These are phyloP conservation scores for Dicentrarchus labrax DNA, from an alignment of 2,113 vertebrate species.

Conservation along the genomic window DNA sequence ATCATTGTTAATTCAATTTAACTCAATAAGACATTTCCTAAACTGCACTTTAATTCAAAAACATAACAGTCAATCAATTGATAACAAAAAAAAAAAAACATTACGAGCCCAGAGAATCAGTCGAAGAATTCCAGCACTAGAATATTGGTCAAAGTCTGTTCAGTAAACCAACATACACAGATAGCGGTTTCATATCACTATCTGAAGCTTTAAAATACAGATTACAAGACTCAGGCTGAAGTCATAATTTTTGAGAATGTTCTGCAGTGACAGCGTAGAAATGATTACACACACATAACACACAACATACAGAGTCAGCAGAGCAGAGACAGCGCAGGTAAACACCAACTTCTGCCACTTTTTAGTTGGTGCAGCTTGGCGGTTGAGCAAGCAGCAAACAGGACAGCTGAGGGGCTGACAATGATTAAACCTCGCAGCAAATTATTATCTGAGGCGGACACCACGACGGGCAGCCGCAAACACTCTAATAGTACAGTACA, in stretches of 20 bases:
- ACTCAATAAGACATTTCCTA: too few relatives aligned
- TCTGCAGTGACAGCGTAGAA: neutral
- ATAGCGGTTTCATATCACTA: neutral
- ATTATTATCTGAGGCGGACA: constrained; percentile 23
- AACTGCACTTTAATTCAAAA: too few relatives aligned
- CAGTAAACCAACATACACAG: too few relatives aligned
- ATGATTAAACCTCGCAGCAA: constrained; percentile 52
- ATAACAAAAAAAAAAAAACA: too few relatives aligned
- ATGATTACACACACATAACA: constrained; percentile 4
- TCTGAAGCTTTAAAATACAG: neutral
- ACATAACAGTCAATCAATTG: too few relatives aligned
- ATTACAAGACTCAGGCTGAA: neutral
- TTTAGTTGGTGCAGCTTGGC: neutral
- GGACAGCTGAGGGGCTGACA: neutral
- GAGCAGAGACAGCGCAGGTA: constrained; percentile 11
- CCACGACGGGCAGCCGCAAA: constrained; percentile 3
- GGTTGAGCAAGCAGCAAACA: neutral
- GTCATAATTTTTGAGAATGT: neutral
- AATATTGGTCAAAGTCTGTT: too few relatives aligned
- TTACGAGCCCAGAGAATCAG: too few relatives aligned
- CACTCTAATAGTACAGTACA: neutral
- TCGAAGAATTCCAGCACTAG: too few relatives aligned
- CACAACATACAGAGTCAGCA: neutral
- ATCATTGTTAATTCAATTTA: neutral
- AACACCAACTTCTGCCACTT: constrained; percentile 36